Base-by-base conservation (phyloP, 2,113 vertebrate species). In the Dasyurus viverrinus region DNA sequence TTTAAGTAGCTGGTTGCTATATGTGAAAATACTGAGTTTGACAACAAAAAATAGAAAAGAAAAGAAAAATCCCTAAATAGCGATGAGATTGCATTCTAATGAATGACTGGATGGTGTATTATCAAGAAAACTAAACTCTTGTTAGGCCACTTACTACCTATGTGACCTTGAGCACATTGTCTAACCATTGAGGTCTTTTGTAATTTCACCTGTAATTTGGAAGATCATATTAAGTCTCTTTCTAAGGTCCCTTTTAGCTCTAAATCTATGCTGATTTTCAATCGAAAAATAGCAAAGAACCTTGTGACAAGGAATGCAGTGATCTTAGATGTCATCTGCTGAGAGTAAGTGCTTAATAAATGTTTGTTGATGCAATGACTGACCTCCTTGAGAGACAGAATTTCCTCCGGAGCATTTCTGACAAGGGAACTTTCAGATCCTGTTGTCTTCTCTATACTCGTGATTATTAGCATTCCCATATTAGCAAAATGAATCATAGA, bases 161-260 rank as follows among this genome's bases (percentile, higher is more conserved):
- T 76, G 60, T 94, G 53, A 91, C 25, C 26, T 50, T 93, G 12
- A 26, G 2, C 16, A 93, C 25, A 26, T 26, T 36, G 47, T 55
- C 2, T 12, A 89, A 52, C 27, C 1, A 36, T 54, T 19, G 22
- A 26, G 1, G 10, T 1, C 90, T n/a, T 68, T 19, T 46, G 2
- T 94, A 84, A 22, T 89, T 95, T 95, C 14, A 90, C 26, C 94
- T 92, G 46, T 89, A 90, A 94, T 68, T 93, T 2, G 68, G 11
- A 94, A 10, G 16, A 42, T 42, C 6, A 22, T n/a, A 9, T 4
- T 36, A 89, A 14, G 8, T 84, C 36, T 2, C 68, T 27, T 27
- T 16, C 47, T 68, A 46, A 89, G 57, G 76, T 54, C 68, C 92
- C 55, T 95, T 50, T 50, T 5, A 84, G n/a, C 19, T 42, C n/a